Evolutionary conservation across 2,888 invertebrate species (phyloP), one percentile per base, ranked within the genome.

Genomic region (Drosophila flavopinicola): DNA sequence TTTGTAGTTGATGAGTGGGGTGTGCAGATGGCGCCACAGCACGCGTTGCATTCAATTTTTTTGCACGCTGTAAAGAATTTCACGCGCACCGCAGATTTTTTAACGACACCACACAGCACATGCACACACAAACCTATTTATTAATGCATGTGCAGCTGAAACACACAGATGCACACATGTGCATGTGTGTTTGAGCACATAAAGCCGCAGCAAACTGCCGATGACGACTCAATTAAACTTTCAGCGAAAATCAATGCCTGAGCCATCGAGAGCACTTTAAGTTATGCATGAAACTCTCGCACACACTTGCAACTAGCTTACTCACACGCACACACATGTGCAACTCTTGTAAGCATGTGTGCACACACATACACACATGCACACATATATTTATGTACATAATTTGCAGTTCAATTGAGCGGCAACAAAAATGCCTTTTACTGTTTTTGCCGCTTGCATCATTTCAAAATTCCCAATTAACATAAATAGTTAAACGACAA

Each of bases 161-260:
- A 33, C 6, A 32, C 39, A 15, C 29, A 25, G n/a, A n/a, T 11
- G 10, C 13, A 11, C 11, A 17, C 30, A 11, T 13, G 24, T 25
- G 17, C 9, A 32, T 24, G 9, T 11, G n/a, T 15, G 35, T 13
- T 32, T 11, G 7, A 17, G 25, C 10, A 25, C 13, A 45, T 15
- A 38, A 23, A 58, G 11, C 38, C 35, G 15, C 42, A 48, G 17
- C 33, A 58, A 71, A 54, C 54, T 56, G 59, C 29, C 56, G 67
- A 68, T 72, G 67, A 59, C 57, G 64, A 65, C 56, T 71, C 61
- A 67, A 78, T 71, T 78, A 65, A 63, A 52, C 61, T 60, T 65
- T 71, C 45, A 67, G 48, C 41, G 37, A 52, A 69, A 68, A 75
- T 66, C 71, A 76, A 71, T 78, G 65, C 11, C 57, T 57, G 70